Evolutionary conservation across 2,797 vertebrate species (phyloP).

Genomic region (Acrocephalus scirpaceus): DNA sequence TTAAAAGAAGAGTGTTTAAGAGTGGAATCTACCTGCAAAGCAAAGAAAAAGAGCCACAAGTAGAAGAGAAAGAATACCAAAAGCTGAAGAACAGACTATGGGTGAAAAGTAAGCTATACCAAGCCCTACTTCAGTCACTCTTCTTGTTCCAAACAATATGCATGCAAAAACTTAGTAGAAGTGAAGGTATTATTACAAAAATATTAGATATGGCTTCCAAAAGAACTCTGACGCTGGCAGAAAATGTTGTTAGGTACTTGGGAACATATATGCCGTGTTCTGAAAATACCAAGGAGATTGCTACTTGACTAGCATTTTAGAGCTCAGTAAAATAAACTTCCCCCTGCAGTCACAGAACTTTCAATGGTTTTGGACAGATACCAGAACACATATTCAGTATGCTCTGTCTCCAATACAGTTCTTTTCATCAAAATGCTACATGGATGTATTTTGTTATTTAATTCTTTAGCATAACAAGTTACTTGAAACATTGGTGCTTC

Average conservation of each 20-base stretch:
- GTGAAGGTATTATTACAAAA: not conserved
- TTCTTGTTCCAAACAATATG: not conserved
- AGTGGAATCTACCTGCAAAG: not conserved
- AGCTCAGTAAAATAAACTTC: not conserved
- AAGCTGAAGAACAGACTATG: not conserved
- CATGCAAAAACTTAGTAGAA: not conserved
- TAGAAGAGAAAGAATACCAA: not conserved
- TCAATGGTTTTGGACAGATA: not conserved
- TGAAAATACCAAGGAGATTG: not conserved
- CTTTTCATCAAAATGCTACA: not conserved
- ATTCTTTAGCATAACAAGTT: not conserved
- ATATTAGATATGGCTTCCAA: not conserved
- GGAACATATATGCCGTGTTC: not conserved
- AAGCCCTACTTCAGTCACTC: not conserved
- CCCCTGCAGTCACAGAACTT: not conserved
- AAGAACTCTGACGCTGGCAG: not conserved
- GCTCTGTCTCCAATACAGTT: not conserved
- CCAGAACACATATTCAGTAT: not conserved
- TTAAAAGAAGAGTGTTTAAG: not conserved
- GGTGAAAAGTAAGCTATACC: not conserved
- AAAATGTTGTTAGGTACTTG: not conserved
- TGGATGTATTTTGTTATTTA: not conserved
- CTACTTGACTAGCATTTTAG: not conserved
- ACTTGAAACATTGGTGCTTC: not conserved
- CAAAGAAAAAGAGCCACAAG: not conserved